Evolutionary conservation across 1,140 invertebrate species (phyloP).

Genomic region (Anagrus nilaparvatae): DNA sequence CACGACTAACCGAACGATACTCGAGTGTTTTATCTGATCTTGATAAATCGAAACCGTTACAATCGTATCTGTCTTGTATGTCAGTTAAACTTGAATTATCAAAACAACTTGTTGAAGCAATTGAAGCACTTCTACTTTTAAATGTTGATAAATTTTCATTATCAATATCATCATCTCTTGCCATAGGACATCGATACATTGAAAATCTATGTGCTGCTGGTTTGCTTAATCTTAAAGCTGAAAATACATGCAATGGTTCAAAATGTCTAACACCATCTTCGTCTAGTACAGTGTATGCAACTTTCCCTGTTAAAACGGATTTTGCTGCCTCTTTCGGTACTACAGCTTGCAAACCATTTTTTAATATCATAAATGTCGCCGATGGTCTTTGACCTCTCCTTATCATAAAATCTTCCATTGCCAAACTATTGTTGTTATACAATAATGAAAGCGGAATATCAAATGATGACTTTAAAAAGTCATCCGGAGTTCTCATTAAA

Average conservation of each 20-base stretch:
- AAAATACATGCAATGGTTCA: slow-evolving; percentile 63
- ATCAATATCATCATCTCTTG: slow-evolving; percentile 43
- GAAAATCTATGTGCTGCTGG: slow-evolving; percentile 53
- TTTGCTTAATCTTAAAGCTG: slow-evolving; percentile 54
- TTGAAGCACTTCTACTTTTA: slow-evolving; percentile 23
- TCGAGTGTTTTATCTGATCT: slow-evolving; percentile 26
- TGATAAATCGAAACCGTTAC: slow-evolving; percentile 24
- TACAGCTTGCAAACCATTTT: slow-evolving; percentile 65
- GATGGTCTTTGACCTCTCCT: slow-evolving; percentile 43
- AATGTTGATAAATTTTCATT: slow-evolving; percentile 30
- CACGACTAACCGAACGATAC: slow-evolving; percentile 25
- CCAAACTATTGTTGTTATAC: slow-evolving; percentile 55
- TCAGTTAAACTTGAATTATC: slow-evolving; percentile 21
- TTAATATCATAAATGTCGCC: slow-evolving; percentile 60
- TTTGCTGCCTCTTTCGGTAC: slow-evolving; percentile 63
- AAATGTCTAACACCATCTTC: slow-evolving; percentile 67
- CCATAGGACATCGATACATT: slow-evolving; percentile 52
- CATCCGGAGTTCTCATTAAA: slow-evolving; percentile 56
- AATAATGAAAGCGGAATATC: slow-evolving; percentile 57
- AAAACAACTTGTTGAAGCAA: slow-evolving; percentile 26
- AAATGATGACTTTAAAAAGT: slow-evolving; percentile 49
- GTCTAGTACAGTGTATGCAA: slow-evolving; percentile 65
- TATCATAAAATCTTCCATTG: slow-evolving; percentile 65
- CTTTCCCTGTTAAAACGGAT: slow-evolving; percentile 61
- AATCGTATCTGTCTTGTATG: slow-evolving; percentile 20